phyloP scores from a whole-genome alignment of 2,888 invertebrate genomes.

The Alentia gelatinosa region DNA sequence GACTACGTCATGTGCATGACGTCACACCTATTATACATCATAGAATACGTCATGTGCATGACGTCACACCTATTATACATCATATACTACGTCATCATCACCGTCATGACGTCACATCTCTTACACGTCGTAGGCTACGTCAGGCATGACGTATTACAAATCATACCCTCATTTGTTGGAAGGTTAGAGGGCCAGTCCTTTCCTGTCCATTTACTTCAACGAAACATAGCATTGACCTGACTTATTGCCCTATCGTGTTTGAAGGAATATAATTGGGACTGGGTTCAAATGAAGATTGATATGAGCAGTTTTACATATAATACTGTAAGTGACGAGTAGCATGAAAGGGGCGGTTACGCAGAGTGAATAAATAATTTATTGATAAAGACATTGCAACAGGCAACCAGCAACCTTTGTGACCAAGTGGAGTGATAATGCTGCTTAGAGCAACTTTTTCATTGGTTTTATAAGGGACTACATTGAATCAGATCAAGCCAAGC shows the following conservation, averaged over 20 bases:
- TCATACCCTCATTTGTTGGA: background rate
- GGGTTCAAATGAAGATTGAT: background rate
- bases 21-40: background rate
- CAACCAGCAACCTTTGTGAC: too few relatives aligned
- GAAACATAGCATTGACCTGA: background rate
- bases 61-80: background rate
- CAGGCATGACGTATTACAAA: background rate
- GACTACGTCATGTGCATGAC: background rate
- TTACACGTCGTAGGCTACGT: background rate
- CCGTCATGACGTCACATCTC: too few relatives aligned
- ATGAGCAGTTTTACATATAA: background rate
- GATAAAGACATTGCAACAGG: too few relatives aligned
- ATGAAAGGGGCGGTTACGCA: too few relatives aligned
- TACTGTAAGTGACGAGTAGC: background rate
- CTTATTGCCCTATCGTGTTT: background rate
- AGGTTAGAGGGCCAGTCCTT: background rate
- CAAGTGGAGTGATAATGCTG: too few relatives aligned
- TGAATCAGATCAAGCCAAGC: too few relatives aligned
- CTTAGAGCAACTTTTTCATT: too few relatives aligned
- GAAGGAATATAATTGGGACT: background rate
- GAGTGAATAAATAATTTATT: too few relatives aligned
- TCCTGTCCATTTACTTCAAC: background rate
- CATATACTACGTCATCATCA: background rate
- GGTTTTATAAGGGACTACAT: too few relatives aligned
- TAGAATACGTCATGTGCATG: background rate